Evolutionary conservation across 2,113 vertebrate species (phyloP).

Genomic region (Gnathonemus longibarbis): DNA sequence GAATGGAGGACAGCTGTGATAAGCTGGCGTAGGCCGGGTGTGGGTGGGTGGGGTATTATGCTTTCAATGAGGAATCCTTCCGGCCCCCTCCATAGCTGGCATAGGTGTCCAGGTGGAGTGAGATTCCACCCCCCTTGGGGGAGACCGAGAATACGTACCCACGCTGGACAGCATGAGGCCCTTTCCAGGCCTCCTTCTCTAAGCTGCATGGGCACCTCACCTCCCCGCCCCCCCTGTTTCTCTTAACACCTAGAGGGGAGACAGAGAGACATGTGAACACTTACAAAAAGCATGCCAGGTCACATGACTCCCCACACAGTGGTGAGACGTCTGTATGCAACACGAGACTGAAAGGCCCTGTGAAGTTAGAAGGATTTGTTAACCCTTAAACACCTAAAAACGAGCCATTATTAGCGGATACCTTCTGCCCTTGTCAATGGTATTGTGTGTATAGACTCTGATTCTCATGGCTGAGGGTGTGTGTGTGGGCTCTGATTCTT

Average conservation of each 20-base stretch:
- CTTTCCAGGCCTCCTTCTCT: constrained; percentile 22
- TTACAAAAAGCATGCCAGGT: background rate
- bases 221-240: constrained; percentile 29
- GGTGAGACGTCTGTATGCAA: background rate
- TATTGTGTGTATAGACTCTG: background rate
- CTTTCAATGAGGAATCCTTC: background rate
- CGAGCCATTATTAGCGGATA: background rate
- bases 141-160: constrained; percentile 40
- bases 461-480: background rate
- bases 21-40: background rate
- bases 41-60: background rate
- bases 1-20: background rate
- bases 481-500: too few species aligned
- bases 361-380: background rate
- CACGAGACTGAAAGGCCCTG: background rate
- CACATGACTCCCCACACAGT: background rate
- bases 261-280: background rate
- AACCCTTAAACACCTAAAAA: background rate
- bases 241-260: background rate
- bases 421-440: background rate
- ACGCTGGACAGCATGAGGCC: constrained; percentile 21
- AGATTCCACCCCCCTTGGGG: background rate
- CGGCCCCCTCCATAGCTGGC: background rate
- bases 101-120: background rate
- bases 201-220: constrained; percentile 33